Base-by-base conservation (phyloP, 2,888 invertebrate genomes). In the Pardosa pseudoannulata region DNA sequence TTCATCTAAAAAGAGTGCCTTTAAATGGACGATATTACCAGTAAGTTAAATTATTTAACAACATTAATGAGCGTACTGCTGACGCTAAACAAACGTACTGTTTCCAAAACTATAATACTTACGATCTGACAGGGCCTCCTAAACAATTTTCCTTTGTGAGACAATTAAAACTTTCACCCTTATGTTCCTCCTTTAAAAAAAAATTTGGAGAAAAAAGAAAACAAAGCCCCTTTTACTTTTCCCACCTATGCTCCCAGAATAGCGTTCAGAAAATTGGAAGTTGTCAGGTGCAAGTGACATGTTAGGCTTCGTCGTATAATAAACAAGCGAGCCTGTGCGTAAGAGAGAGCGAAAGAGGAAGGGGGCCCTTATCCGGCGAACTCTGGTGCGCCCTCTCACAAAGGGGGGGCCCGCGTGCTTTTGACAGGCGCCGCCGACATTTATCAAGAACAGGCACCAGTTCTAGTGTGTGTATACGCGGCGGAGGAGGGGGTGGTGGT, bases 351-450 rank as follows among this genome's bases (percentile, higher is more conserved):
- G 32, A 31, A 46, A 75, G 71, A 41, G 31, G 23, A 23, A 23
- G 16, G 56, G 56, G 27, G 46, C 82, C 76, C 82, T 74, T 83
- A 76, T 83, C 76, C 81, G 19, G 36, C 81, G 36, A 81, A 74
- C 56, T 81, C 76, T 64, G 68, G 73, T 32, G 46, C 76, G 41
- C 46, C 56, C 83, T 28, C 64, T 67, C 78, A 76, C 72, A 85
- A 85, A 65, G 73, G 73, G 78, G 78, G 72, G 72, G 39, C 28
- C 79, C 74, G 79, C 79, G 50, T 79, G 74, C 85, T 86, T 79
- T 74, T 79, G 79, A 79, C 85, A 85, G 85, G 79, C 79, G 74
- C 83, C 83, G 83, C 85, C 85, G 85, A 86, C 85, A 86, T 86
- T 86, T 86, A 86, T 86, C 85, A 86, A 86, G 79, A 79, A 79